phyloP scores from a whole-genome alignment of 2,797 vertebrate species.

The Vipera latastei region DNA sequence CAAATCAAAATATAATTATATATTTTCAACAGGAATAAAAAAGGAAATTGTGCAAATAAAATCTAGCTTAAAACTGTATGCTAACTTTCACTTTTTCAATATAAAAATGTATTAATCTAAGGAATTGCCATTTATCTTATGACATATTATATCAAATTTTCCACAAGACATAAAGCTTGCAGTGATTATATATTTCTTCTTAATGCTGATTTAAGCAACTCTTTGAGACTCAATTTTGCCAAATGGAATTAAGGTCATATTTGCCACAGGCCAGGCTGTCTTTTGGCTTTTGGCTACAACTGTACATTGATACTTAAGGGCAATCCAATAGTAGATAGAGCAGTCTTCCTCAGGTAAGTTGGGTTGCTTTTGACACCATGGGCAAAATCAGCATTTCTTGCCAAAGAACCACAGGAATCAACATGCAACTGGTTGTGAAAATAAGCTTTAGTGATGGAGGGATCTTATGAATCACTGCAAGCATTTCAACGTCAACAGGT shows the following conservation, averaged over 20 bases:
- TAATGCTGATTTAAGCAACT: not conserved
- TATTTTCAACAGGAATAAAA: slow-evolving; percentile 42
- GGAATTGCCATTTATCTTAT: slow-evolving; percentile 54
- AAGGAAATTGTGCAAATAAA: slow-evolving; percentile 64
- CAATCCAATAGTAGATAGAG: not conserved
- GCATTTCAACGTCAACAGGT: not conserved
- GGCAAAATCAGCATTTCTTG: not conserved
- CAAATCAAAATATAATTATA: slow-evolving; percentile 52
- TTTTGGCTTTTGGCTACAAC: not conserved
- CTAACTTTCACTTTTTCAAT: not conserved
- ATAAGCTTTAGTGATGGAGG: not conserved
- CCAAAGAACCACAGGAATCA: not conserved
- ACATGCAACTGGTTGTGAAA: not conserved
- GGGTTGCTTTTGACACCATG: not conserved
- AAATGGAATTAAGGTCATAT: not conserved
- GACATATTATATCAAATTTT: slow-evolving; percentile 57
- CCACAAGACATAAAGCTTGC: slow-evolving; percentile 17
- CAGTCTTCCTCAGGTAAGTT: not conserved
- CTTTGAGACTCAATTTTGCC: not conserved
- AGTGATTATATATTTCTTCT: not conserved
- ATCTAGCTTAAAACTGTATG: slow-evolving; percentile 35
- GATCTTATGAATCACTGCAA: not conserved
- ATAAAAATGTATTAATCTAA: slow-evolving; percentile 36
- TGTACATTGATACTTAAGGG: not conserved
- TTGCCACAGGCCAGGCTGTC: not conserved